phyloP scores from a whole-genome alignment of 2,797 vertebrate genomes.

The Oreochromis mossambicus region DNA sequence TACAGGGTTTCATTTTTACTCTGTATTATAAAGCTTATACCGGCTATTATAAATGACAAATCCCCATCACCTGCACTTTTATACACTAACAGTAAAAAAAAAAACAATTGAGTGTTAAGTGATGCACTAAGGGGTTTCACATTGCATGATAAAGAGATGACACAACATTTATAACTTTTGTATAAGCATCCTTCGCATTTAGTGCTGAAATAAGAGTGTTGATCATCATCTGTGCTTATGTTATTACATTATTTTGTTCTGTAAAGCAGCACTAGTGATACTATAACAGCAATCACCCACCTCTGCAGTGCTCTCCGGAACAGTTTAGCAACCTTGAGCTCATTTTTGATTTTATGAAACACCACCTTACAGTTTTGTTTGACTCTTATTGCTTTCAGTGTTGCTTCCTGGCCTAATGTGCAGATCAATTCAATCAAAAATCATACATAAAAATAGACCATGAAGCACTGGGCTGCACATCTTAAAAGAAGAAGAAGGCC shows the following conservation, averaged over 20 bases:
- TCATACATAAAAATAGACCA: not conserved
- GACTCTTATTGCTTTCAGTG: not conserved
- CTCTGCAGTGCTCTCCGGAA: not conserved
- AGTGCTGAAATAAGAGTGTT: not conserved
- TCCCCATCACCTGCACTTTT: conserved; percentile 1
- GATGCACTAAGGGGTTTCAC: not conserved
- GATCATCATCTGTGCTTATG: not conserved
- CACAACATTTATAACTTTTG: not conserved
- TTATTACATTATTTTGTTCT: not conserved
- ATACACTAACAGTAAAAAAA: not conserved
- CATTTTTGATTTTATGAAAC: not conserved
- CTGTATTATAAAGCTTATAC: not conserved
- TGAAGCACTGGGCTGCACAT: not conserved
- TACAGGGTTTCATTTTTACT: conserved; percentile 10
- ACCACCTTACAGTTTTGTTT: not conserved
- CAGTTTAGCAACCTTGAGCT: not conserved
- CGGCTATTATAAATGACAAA: conserved; percentile 3
- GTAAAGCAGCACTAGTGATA: not conserved
- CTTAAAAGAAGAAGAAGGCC: not conserved
- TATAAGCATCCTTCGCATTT: not conserved
- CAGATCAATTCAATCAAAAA: not conserved
- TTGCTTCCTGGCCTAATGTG: not conserved
- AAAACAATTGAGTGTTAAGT: not conserved
- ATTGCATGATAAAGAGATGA: not conserved
- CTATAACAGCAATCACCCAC: not conserved